These are phyloP conservation scores for Gambusia yucatana DNA, from an alignment of 2,797 vertebrate genomes.

Conservation along the genomic window DNA sequence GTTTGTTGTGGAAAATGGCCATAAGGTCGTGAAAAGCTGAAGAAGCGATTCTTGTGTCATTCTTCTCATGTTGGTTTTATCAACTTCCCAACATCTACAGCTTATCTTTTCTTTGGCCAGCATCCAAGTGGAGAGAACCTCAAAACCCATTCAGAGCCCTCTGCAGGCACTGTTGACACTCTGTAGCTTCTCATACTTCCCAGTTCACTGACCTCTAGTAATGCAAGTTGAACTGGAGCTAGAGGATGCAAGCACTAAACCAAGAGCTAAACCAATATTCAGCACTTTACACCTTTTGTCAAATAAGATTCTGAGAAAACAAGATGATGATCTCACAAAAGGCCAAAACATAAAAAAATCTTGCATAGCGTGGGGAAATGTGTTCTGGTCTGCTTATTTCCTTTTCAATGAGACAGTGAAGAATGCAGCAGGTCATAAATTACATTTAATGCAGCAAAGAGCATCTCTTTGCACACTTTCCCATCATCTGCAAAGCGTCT, in stretches of 20 bases:
- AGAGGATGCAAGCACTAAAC: slow-evolving; percentile 6
- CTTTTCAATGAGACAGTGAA: slow-evolving; percentile 21
- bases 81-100: slow-evolving; percentile 37
- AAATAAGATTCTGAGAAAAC: not conserved
- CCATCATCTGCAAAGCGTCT: slow-evolving; percentile 6
- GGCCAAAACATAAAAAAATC: not conserved
- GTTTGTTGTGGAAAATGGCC: slow-evolving; percentile 9
- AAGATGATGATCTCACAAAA: not conserved
- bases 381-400: slow-evolving; percentile 10
- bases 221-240: slow-evolving; percentile 8
- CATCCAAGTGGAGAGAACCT: not conserved
- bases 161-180: slow-evolving; percentile 28
- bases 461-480: slow-evolving; percentile 20
- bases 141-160: not conserved
- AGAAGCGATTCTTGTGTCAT: not conserved
- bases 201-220: slow-evolving; percentile 26
- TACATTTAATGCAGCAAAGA: slow-evolving; percentile 17
- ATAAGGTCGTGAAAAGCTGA: not conserved
- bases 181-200: slow-evolving; percentile 23
- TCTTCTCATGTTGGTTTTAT: not conserved
- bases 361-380: not conserved
- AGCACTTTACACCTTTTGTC: not conserved
- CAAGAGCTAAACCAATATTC: slow-evolving; percentile 4
- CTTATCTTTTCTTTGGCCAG: slow-evolving; percentile 60
- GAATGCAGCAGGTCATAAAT: slow-evolving; percentile 16